Base-by-base conservation (phyloP, 64 coral and sea anemone genomes). In the Pocillopora damicornis region DNA sequence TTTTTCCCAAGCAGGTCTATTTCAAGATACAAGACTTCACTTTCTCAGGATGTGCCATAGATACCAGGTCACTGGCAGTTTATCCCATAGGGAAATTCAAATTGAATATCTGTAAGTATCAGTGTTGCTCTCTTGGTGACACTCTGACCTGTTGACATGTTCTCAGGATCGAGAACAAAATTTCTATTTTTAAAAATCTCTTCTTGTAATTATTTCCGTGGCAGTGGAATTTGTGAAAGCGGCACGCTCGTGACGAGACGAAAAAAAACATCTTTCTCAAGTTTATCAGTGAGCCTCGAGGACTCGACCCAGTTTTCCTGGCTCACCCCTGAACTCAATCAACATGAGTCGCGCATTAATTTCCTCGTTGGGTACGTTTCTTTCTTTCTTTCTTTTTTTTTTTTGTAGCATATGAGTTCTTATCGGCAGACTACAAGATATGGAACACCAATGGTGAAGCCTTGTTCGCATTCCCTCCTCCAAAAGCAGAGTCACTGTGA, bases 381-480 rank as follows among this genome's bases (percentile, higher is more conserved):
- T 17, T 38, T 37, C 35, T 84, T 86, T 45, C 60, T 3, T 60
- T 42, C 11, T 65, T 78, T 86, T 86, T 76, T 92, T 61, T 73
- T 30, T 68, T 59, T 5, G 57, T 83, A 99, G 97, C 87, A 22
- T 87, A 63, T 35, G 97, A 99, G 61, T 95, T 95, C 78, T 90
- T 86, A 34, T 75, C 97, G 35, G 88, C 85, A 15, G 97, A 99
- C 60, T 99, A 95, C 90, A 99, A 99, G 74, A 93, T 99, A 59
- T 99, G 97, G 97, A 99, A 99, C 78, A 93, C 93, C 6, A 87
- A 90, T 90, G 93, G 97, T 20, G 90, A 90, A 22, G 90, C 97
- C 17, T 73, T 92, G 63, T 67, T 99, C 56, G 88, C 90, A 13
- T 86, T 88, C n/a, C 79, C 86, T 79, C 88, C 79, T 11, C 87